Evolutionary conservation across 92 coral and sea anemone genomes (phyloP).

Genomic region (Epizoanthus stellaris): DNA sequence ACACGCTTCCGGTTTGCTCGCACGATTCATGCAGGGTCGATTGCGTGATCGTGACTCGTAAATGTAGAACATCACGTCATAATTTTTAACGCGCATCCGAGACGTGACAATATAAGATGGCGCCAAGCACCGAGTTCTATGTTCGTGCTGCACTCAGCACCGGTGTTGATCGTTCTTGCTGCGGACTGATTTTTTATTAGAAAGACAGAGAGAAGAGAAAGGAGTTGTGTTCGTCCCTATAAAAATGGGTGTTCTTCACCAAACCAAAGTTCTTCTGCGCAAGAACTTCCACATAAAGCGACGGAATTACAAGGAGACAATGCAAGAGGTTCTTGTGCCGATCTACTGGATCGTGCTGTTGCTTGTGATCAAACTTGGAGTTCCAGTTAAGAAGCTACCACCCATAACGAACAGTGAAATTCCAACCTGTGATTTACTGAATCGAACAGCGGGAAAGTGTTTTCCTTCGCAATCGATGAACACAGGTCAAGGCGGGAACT

Average conservation of each 20-base stretch:
- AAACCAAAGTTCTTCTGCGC: constrained; percentile 70
- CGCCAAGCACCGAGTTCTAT: neutral
- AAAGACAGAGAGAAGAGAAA: neutral
- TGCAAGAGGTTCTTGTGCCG: constrained; percentile 84
- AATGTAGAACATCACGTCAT: too few species aligned
- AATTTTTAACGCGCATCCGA: too few species aligned
- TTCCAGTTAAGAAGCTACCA: constrained; percentile 43
- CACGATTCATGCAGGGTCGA: too few species aligned
- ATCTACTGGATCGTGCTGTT: constrained; percentile 77
- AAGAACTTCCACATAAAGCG: constrained; percentile 79
- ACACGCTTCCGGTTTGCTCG: too few species aligned
- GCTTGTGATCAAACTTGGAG: constrained; percentile 51
- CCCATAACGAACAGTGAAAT: constrained; percentile 66
- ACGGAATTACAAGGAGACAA: constrained; percentile 73
- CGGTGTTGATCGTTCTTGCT: too few species aligned
- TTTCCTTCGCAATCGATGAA: constrained; percentile 22
- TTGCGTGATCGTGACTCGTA: too few species aligned
- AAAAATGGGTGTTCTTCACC: constrained; percentile 72
- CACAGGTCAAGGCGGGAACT: neutral
- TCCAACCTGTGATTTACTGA: constrained; percentile 53
- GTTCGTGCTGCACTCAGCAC: too few species aligned
- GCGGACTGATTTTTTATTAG: too few species aligned
- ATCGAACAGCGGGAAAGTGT: constrained; percentile 34
- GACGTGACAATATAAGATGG: neutral
- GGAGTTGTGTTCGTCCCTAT: neutral